These are phyloP conservation scores for Lepeophtheirus nordmannii DNA, from an alignment of 2,888 invertebrate species.

Conservation along the genomic window DNA sequence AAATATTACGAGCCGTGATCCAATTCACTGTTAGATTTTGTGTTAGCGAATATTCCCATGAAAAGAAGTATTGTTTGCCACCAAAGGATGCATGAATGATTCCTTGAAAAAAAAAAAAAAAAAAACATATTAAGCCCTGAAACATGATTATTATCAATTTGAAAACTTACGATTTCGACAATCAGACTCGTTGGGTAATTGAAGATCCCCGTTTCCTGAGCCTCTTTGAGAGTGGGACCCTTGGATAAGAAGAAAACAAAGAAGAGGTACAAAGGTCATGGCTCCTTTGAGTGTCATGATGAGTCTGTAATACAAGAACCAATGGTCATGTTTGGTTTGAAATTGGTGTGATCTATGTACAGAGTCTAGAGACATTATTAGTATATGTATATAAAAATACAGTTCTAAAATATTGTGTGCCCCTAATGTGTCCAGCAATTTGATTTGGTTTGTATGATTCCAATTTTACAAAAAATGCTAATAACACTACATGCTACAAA, in stretches of 20 bases:
- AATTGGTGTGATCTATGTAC: too few relatives aligned
- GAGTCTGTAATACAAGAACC: too few relatives aligned
- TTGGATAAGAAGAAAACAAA: neutral
- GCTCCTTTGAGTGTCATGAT: too few relatives aligned
- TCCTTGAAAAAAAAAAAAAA: slow-evolving; percentile 25
- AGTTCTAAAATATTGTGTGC: too few relatives aligned
- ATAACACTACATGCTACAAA: too few relatives aligned
- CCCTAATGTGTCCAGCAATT: too few relatives aligned
- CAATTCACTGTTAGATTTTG: slow-evolving; percentile 69
- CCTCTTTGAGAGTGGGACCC: neutral
- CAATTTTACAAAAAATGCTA: too few relatives aligned
- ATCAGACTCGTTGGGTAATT: neutral
- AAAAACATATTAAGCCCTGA: neutral
- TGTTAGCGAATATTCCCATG: slow-evolving; percentile 74
- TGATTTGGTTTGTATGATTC: too few relatives aligned
- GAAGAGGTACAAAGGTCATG: too few relatives aligned
- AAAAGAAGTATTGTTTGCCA: slow-evolving; percentile 81
- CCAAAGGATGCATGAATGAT: slow-evolving; percentile 27
- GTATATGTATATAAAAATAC: too few relatives aligned
- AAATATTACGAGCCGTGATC: slow-evolving; percentile 76
- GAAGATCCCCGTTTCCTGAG: neutral
- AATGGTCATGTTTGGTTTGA: too few relatives aligned
- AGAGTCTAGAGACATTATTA: too few relatives aligned
- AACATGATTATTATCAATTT: neutral
- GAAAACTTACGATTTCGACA: neutral